phyloP scores from a whole-genome alignment of 2,888 invertebrate species.

The Lycia hirtaria region DNA sequence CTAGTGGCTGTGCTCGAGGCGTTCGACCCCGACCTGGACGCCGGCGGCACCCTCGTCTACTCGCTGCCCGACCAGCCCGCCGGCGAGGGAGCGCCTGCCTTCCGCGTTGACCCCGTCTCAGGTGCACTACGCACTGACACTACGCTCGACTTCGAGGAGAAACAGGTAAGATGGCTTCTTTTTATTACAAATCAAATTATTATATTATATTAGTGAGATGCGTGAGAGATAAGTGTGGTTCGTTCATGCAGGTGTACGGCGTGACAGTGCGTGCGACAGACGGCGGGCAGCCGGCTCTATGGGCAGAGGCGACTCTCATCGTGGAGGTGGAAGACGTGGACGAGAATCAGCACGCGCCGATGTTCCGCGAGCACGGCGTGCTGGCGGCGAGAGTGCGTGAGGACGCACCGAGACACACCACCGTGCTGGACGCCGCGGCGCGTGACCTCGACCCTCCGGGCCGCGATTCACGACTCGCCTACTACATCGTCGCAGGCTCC shows the following conservation, averaged over 20 bases:
- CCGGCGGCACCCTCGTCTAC: conserved; percentile 93
- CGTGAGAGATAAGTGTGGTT: not conserved
- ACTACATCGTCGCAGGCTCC: conserved; percentile 94
- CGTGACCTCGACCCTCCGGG: conserved; percentile 92
- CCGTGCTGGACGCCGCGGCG: conserved; percentile 92
- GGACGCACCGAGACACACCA: conserved; percentile 91
- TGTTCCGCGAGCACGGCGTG: conserved; percentile 91
- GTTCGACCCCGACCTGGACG: conserved; percentile 94
- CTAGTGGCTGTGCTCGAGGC: conserved; percentile 93
- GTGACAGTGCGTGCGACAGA: conserved; percentile 94
- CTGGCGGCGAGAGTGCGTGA: conserved; percentile 91
- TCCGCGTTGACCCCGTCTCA: conserved; percentile 93
- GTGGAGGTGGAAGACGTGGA: conserved; percentile 97
- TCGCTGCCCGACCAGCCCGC: conserved; percentile 88
- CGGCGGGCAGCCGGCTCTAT: conserved; percentile 92
- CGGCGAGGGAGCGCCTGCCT: conserved; percentile 87
- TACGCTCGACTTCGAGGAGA: conserved; percentile 94
- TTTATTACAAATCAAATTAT: not conserved
- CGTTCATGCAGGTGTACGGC: conserved; percentile 89
- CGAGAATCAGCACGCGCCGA: conserved; percentile 94
- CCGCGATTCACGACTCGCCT: conserved; percentile 92
- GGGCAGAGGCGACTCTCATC: conserved; percentile 91
- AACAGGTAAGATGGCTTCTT: conserved; percentile 82
- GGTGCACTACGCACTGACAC: conserved; percentile 94
- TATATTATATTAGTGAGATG: not conserved